Conservation (phyloP, 1,140 invertebrate genomes). For the Panulirus ornatus region DNA sequence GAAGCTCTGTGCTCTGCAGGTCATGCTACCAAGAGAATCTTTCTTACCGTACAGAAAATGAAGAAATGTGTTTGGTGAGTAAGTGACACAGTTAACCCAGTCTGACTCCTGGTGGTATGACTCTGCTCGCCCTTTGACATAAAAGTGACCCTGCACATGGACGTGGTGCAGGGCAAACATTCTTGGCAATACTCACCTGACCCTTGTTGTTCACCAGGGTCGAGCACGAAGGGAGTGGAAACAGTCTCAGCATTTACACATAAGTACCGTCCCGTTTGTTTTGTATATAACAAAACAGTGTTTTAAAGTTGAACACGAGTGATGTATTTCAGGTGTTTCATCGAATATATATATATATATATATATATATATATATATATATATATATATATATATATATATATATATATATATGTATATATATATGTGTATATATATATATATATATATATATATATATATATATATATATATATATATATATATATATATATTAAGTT, state of each 20-base stretch:
- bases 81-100: not conserved
- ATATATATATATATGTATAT: too few species aligned
- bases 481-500: conserved; percentile 52
- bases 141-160: not conserved
- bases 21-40: not conserved
- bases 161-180: not conserved
- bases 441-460: too few species aligned
- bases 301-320: conserved; percentile 58
- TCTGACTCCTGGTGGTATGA: conserved; percentile 11
- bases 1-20: not conserved
- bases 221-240: conserved; percentile 29
- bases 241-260: conserved; percentile 73
- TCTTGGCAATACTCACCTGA: conserved; percentile 54
- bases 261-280: conserved; percentile 71
- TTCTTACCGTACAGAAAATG: not conserved
- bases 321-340: conserved; percentile 57
- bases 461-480: too few species aligned
- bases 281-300: conserved; percentile 64
- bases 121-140: not conserved
- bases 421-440: too few species aligned
- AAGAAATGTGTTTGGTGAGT: not conserved
- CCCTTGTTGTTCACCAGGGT: not conserved
- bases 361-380: not conserved
- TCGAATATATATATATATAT: not conserved
- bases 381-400: too few species aligned